A percentile compares a stretch with the other conserved stretches of the same genome.
Evolutionary conservation across 1,140 invertebrate genomes (phyloP).

Genomic region (Papilio helenus): DNA sequence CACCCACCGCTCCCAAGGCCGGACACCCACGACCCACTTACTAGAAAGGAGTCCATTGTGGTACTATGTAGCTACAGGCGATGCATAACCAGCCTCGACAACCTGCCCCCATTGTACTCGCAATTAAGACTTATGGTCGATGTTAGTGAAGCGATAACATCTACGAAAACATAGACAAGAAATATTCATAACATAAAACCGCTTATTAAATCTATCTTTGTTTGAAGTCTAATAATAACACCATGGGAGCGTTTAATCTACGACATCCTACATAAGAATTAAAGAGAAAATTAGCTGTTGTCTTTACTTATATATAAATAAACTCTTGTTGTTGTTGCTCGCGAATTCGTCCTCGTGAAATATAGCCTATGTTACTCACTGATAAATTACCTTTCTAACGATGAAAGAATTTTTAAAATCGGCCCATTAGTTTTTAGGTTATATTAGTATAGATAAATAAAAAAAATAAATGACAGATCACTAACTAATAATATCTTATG

Average conservation of each 20-base stretch:
- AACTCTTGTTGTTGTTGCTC: too few species aligned
- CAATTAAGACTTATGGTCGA: conserved; percentile 18
- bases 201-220: background rate
- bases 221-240: background rate
- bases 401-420: too few species aligned
- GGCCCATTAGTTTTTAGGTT: too few species aligned
- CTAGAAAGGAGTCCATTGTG: conserved; percentile 66
- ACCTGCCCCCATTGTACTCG: conserved; percentile 1
- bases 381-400: too few species aligned
- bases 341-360: too few species aligned
- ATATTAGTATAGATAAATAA: too few species aligned
- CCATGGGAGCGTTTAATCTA: background rate
- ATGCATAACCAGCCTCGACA: conserved; percentile 48
- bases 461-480: too few species aligned
- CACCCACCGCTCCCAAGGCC: conserved; percentile 51
- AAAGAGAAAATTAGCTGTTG: too few species aligned
- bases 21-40: conserved; percentile 64
- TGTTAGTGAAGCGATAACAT: background rate
- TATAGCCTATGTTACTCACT: too few species aligned
- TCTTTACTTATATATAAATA: too few species aligned
- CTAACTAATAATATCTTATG: too few species aligned
- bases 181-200: background rate
- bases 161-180: conserved; percentile 6
- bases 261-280: background rate
- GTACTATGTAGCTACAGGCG: conserved; percentile 49